phyloP scores from a whole-genome alignment of 2,888 invertebrate genomes.

The Entomobrya proxima region DNA sequence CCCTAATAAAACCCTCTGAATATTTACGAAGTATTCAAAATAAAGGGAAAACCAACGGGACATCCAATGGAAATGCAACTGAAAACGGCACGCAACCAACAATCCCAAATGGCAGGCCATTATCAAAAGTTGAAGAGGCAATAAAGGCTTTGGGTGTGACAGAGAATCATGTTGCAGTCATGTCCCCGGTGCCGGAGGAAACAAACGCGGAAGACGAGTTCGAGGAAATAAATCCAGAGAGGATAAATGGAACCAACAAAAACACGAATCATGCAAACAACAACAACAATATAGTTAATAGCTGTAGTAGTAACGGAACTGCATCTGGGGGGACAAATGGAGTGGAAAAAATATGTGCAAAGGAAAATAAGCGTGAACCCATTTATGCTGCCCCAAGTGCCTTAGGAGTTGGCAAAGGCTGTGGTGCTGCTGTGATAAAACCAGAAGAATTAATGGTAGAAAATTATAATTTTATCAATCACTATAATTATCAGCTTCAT shows the following conservation, averaged over 20 bases:
- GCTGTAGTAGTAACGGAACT: slow-evolving; percentile 54
- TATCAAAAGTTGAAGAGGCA: slow-evolving; percentile 71
- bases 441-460: slow-evolving; percentile 74
- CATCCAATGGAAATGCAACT: slow-evolving; percentile 4
- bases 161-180: slow-evolving; percentile 64
- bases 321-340: slow-evolving; percentile 28
- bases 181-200: slow-evolving; percentile 72
- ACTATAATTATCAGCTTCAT: background rate
- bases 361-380: slow-evolving; percentile 60
- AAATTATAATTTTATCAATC: background rate
- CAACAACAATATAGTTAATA: slow-evolving; percentile 42
- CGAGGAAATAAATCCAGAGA: slow-evolving; percentile 73
- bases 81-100: slow-evolving; percentile 9
- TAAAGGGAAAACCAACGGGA: slow-evolving; percentile 67
- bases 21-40: slow-evolving; percentile 89
- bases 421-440: slow-evolving; percentile 71
- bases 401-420: slow-evolving; percentile 53
- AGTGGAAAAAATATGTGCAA: slow-evolving; percentile 40
- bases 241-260: slow-evolving; percentile 64
- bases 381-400: slow-evolving; percentile 58
- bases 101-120: slow-evolving; percentile 42
- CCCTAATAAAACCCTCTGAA: slow-evolving; percentile 94
- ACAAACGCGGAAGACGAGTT: slow-evolving; percentile 73
- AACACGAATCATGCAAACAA: slow-evolving; percentile 37
- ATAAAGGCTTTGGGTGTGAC: slow-evolving; percentile 69